phyloP scores from a whole-genome alignment of 2,888 invertebrate genomes.

The Apodemia duryi region DNA sequence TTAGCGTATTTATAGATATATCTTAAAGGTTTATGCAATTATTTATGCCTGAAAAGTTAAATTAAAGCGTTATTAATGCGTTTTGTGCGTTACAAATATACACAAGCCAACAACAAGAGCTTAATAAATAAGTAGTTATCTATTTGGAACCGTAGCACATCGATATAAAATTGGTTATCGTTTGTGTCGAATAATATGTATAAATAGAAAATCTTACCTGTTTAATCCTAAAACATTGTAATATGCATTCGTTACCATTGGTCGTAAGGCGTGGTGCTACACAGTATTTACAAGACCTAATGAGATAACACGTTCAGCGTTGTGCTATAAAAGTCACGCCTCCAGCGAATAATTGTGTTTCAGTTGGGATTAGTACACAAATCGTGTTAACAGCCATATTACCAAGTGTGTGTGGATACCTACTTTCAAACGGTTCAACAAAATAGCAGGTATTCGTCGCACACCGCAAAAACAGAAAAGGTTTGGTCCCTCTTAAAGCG shows the following conservation, averaged over 20 bases:
- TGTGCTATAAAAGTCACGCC: conserved; percentile 44
- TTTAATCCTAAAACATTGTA: conserved; percentile 28
- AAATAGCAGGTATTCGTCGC: conserved; percentile 26
- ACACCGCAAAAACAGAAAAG: conserved; percentile 12
- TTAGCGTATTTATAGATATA: background rate
- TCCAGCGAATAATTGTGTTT: conserved; percentile 50
- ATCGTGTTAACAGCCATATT: conserved; percentile 62
- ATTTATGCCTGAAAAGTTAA: background rate
- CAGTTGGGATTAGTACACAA: conserved; percentile 50
- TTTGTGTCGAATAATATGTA: conserved; percentile 24
- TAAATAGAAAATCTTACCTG: conserved; percentile 21
- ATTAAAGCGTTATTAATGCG: conserved; percentile 20
- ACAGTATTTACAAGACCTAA: conserved; percentile 30
- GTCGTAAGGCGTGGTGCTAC: conserved; percentile 40
- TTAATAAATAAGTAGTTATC: background rate
- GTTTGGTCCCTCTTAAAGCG: conserved; percentile 27
- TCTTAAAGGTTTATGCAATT: background rate
- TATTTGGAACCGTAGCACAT: conserved; percentile 28
- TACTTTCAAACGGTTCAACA: conserved; percentile 16
- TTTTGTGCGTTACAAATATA: conserved; percentile 22
- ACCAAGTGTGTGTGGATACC: conserved; percentile 36
- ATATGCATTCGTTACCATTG: conserved; percentile 32
- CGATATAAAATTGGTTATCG: conserved; percentile 31
- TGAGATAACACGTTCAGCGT: conserved; percentile 29
- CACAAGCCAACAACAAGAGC: background rate